Evolutionary conservation across 2,797 vertebrate genomes (phyloP).

Genomic region (Karalla daura): DNA sequence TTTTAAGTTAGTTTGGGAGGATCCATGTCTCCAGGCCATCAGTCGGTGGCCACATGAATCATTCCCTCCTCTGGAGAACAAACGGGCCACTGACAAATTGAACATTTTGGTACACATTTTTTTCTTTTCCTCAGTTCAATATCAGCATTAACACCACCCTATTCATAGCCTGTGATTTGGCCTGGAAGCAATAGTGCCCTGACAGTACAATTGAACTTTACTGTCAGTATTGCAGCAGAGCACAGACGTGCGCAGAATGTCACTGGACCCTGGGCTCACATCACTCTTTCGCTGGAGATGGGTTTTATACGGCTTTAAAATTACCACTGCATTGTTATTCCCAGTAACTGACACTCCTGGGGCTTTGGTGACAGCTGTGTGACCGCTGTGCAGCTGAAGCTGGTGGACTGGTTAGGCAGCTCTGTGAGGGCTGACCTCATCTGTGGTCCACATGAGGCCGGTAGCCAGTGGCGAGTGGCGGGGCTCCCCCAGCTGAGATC

Average conservation of each 20-base stretch:
- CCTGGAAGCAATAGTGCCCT: neutral
- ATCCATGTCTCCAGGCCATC: conserved; percentile 16
- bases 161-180: neutral
- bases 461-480: conserved; percentile 25
- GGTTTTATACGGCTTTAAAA: neutral
- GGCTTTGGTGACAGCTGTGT: conserved; percentile 24
- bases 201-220: neutral
- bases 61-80: neutral
- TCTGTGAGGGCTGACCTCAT: conserved; percentile 62
- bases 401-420: conserved; percentile 33
- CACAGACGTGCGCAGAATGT: neutral
- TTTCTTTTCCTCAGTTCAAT: neutral
- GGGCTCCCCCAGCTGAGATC: conserved; percentile 71
- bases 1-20: neutral
- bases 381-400: conserved; percentile 23
- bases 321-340: conserved; percentile 6
- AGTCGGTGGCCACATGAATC: neutral
- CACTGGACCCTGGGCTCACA: neutral
- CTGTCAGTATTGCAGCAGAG: neutral
- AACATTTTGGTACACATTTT: neutral
- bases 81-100: neutral
- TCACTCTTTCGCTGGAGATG: neutral
- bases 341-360: neutral
- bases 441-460: conserved; percentile 63
- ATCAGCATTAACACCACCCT: neutral